Percentiles rank a stretch among this genome's conserved stretches.
Evolutionary conservation across 2,113 vertebrate genomes (phyloP).

Genomic region (Nycticryphes semicollaris): DNA sequence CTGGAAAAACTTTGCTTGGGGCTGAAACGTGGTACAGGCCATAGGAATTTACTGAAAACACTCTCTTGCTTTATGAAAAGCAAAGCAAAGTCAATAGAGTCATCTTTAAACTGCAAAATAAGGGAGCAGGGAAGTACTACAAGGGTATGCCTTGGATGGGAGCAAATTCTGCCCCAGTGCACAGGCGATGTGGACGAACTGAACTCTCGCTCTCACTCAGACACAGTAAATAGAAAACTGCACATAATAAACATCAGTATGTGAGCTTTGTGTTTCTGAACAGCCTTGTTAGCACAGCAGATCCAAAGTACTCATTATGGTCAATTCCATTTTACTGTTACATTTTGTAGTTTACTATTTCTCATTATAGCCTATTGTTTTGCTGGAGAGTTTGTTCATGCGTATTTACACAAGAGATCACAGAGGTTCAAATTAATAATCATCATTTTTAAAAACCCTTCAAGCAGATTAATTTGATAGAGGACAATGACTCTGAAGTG

Average conservation of each 20-base stretch:
- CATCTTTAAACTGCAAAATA: neutral
- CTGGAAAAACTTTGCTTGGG: neutral
- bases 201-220: neutral
- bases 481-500: neutral
- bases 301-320: neutral
- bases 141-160: neutral
- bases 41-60: neutral
- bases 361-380: neutral
- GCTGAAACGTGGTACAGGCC: neutral
- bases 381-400: neutral
- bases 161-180: neutral
- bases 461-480: neutral
- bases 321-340: neutral
- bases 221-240: neutral
- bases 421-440: neutral
- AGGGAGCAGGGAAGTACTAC: neutral
- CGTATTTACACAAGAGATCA: neutral
- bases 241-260: neutral
- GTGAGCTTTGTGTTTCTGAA: neutral
- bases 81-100: neutral
- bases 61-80: neutral
- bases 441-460: neutral
- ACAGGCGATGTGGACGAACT: rapidly evolving
- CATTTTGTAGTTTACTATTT: neutral
- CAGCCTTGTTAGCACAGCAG: neutral